phyloP scores from a whole-genome alignment of 2,797 vertebrate genomes.

The Ctenochaetus hawaiiensis region DNA sequence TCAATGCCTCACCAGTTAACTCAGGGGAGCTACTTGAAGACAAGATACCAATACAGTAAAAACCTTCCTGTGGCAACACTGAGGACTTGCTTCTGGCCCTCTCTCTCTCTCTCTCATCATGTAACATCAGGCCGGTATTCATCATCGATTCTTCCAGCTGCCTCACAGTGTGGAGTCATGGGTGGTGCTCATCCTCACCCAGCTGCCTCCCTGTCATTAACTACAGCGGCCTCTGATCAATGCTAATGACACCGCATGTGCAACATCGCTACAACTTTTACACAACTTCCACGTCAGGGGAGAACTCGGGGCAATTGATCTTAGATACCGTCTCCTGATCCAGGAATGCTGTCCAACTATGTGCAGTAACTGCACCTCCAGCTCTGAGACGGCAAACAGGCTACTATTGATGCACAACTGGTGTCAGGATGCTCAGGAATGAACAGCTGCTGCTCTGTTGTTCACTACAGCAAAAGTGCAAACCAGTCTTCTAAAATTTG shows the following conservation, averaged over 20 bases:
- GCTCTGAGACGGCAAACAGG: not conserved
- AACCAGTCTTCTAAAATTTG: not conserved
- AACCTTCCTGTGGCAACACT: not conserved
- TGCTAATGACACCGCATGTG: constrained; percentile 52
- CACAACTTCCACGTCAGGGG: constrained; percentile 3
- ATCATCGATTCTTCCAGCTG: constrained; percentile 49
- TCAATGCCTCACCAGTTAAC: constrained; percentile 10
- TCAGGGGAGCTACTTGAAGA: not conserved
- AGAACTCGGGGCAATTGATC: not conserved
- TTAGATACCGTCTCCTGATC: not conserved
- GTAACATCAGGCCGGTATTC: constrained; percentile 23
- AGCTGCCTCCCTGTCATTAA: constrained; percentile 27
- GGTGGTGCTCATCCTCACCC: constrained; percentile 8
- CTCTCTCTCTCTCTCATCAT: constrained; percentile 3
- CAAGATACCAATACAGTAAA: not conserved
- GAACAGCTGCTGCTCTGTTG: not conserved
- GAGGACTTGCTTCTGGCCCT: constrained; percentile 17
- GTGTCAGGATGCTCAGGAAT: not conserved
- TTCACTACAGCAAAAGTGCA: not conserved
- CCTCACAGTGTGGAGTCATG: constrained; percentile 44
- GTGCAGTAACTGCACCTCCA: not conserved
- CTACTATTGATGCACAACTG: not conserved
- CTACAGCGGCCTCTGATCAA: constrained; percentile 37
- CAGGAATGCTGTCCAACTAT: not conserved
- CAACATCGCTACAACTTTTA: constrained; percentile 18